A percentile compares a stretch with the other conserved stretches of the same genome.
These are phyloP conservation scores for Tringa solitaria DNA, from an alignment of 2,113 vertebrate genomes.

Conservation along the genomic window DNA sequence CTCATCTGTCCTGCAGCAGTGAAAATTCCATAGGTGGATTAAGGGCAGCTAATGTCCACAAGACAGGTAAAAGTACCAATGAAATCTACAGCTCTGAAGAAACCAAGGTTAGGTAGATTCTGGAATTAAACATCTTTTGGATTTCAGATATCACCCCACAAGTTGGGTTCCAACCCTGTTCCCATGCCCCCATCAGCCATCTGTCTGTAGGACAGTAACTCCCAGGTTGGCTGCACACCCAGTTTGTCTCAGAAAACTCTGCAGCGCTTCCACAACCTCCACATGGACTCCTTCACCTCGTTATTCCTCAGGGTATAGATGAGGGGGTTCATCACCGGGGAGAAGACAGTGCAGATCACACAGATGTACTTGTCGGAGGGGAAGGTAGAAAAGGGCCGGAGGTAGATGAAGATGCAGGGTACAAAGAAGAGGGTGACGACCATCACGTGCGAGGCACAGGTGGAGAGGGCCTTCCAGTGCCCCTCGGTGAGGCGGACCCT, in stretches of 20 bases:
- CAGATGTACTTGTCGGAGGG: background rate
- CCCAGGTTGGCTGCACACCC: background rate
- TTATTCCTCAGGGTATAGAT: slow-evolving; percentile 48
- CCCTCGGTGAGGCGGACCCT: background rate
- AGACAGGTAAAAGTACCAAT: background rate
- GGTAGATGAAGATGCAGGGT: slow-evolving; percentile 56
- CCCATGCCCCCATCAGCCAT: background rate
- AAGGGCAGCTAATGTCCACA: background rate
- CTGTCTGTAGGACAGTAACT: background rate
- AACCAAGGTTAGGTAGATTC: background rate
- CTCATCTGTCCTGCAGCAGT: background rate
- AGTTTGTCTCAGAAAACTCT: background rate
- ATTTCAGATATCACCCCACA: background rate
- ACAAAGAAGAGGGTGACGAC: slow-evolving; percentile 41
- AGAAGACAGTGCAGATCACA: background rate
- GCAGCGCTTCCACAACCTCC: background rate
- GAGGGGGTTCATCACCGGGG: slow-evolving; percentile 9
- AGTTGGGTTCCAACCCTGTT: background rate
- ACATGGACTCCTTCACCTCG: slow-evolving; percentile 5
- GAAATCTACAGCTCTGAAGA: background rate
- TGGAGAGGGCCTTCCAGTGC: slow-evolving; percentile 37
- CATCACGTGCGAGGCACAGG: slow-evolving; percentile 32
- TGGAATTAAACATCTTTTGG: background rate
- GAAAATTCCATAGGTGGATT: background rate
- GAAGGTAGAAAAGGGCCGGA: background rate